Evolutionary conservation across 2,797 vertebrate species (phyloP), one percentile per base, ranked within the genome.

Genomic region (Chaenodraco wilsoni): DNA sequence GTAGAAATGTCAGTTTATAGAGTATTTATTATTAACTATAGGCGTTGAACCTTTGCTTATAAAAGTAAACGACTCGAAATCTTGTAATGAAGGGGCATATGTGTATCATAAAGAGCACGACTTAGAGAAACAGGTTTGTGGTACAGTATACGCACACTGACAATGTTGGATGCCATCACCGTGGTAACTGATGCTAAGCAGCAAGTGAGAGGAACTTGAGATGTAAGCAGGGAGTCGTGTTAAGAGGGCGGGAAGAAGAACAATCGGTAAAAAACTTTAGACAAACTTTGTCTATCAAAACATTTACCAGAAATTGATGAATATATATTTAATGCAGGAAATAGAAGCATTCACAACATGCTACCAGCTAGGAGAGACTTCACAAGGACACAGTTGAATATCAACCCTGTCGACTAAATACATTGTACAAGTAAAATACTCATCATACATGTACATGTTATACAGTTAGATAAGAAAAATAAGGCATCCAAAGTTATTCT

Each of bases 141-240:
- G 59, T 3, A 61, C 13, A 61, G 50, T 27, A 27, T 4, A 27
- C 27, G 27, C 27, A 66, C 65, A 48, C 43, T 0, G 8, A 3
- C 62, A 2, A 84, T 15, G 79, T 40, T 62, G 86, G 90, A 86
- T 73, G 80, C 69, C 76, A 33, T 92, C 75, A 2, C 88, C 72
- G 23, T 74, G 83, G 89, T 61, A 84, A 92, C 86, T 3, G 84
- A 86, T 68, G 83, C 88, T 69, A 60, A 83, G 88, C 77, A 12
- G 79, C 81, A 14, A 68, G 77, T 1, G 70, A 74, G 74, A 74
- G 85, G 87, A 91, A 92, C 84, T 87, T 19, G 65, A 85, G 85
- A 74, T 15, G 82, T 33, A 12, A 49, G 84, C 45, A 33, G 90
- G 83, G 76, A 74, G 84, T 69, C 56, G 13, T 78, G 73, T 84